A percentile compares a stretch with the other conserved stretches of the same genome.
These are phyloP conservation scores for Stictonetta naevosa DNA, from an alignment of 2,113 vertebrate species.

Conservation along the genomic window DNA sequence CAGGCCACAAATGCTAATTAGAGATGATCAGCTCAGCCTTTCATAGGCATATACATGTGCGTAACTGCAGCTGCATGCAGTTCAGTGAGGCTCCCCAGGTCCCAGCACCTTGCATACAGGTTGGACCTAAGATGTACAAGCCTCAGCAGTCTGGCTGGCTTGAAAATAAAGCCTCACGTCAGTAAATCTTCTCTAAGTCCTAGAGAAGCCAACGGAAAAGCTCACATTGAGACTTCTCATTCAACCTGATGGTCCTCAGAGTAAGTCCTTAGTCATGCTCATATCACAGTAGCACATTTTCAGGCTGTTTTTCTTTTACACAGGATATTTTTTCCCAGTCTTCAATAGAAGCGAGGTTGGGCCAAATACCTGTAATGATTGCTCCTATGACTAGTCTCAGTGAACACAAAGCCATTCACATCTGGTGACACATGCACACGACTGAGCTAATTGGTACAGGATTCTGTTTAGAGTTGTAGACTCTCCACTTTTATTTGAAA, in stretches of 20 bases:
- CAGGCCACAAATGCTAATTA: background rate
- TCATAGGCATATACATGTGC: background rate
- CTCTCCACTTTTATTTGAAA: background rate
- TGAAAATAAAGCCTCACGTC: background rate
- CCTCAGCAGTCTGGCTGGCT: background rate
- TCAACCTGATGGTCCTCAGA: background rate
- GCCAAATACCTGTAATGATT: background rate
- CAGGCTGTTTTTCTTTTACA: background rate
- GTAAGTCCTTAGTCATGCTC: background rate
- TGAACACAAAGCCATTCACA: background rate
- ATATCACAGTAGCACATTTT: background rate
- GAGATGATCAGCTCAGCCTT: background rate
- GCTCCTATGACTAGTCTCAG: background rate
- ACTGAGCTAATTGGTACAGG: background rate
- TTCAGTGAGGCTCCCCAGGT: background rate
- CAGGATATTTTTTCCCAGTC: background rate
- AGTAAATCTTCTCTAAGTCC: background rate
- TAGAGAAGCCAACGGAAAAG: background rate
- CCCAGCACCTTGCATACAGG: background rate
- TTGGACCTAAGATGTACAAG: background rate
- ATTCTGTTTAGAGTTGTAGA: background rate
- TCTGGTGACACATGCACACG: rapidly evolving
- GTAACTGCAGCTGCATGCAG: background rate
- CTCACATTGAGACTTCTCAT: background rate
- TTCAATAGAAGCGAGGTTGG: background rate